Conservation (phyloP, 2,113 vertebrate genomes). For the Turnix velox region DNA sequence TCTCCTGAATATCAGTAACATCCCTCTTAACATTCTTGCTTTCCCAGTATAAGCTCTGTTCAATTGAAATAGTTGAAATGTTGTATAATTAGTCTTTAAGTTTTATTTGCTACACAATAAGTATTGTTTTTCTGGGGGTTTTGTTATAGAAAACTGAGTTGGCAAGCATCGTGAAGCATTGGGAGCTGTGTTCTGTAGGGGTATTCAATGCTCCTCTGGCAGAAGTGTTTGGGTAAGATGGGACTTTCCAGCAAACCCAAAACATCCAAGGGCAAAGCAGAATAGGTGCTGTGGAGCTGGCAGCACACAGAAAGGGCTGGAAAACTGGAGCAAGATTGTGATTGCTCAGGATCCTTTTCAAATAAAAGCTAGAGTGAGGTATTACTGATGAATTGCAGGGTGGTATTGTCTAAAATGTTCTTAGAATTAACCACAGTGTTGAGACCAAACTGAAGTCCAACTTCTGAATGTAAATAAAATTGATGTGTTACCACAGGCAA, state of each 20-base stretch:
- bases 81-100: background rate
- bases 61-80: background rate
- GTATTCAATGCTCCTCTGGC: background rate
- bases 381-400: background rate
- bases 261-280: background rate
- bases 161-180: background rate
- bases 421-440: constrained; percentile 40
- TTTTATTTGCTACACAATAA: background rate
- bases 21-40: background rate
- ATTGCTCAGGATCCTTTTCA: background rate
- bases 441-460: constrained; percentile 56
- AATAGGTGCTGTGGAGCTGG: background rate
- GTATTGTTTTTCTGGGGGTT: background rate
- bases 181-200: background rate
- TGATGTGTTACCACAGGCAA: constrained; percentile 67
- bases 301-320: background rate
- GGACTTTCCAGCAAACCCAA: background rate
- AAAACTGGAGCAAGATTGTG: background rate
- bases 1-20: background rate
- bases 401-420: constrained; percentile 32
- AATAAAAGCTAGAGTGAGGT: background rate
- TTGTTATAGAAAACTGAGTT: background rate
- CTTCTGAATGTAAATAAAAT: constrained; percentile 76
- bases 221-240: background rate
- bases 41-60: background rate